Conservation (phyloP, 2,888 invertebrate genomes). For the Ennomos erosarius region DNA sequence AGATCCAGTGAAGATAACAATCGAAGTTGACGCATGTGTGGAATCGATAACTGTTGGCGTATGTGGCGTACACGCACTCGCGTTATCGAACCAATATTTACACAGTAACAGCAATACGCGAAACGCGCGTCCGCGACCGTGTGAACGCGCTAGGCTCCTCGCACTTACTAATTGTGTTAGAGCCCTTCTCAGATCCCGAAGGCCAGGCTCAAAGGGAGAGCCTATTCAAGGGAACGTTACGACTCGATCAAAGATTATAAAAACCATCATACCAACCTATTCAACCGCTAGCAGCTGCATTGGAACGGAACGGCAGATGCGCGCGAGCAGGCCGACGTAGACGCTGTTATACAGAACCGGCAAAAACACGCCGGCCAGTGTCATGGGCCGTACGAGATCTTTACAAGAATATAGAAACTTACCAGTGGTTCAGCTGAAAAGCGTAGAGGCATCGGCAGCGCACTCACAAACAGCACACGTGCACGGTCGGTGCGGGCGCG, state of each 20-base stretch:
- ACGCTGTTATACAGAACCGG: slow-evolving; percentile 66
- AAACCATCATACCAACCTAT: slow-evolving; percentile 72
- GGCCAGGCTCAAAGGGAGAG: slow-evolving; percentile 57
- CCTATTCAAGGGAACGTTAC: slow-evolving; percentile 59
- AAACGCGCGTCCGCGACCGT: slow-evolving; percentile 60
- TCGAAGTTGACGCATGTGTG: slow-evolving; percentile 81
- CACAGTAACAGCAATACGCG: slow-evolving; percentile 74
- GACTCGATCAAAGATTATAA: slow-evolving; percentile 57
- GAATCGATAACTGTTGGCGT: slow-evolving; percentile 78
- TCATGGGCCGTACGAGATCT: slow-evolving; percentile 52
- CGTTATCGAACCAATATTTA: slow-evolving; percentile 80
- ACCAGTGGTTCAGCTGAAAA: slow-evolving; percentile 57
- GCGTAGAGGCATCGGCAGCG: slow-evolving; percentile 68
- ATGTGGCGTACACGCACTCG: slow-evolving; percentile 67
- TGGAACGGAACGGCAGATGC: slow-evolving; percentile 79
- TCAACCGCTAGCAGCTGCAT: slow-evolving; percentile 76
- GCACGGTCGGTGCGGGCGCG: slow-evolving; percentile 79
- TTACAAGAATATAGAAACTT: slow-evolving; percentile 61
- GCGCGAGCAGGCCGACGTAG: slow-evolving; percentile 60
- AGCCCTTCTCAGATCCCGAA: slow-evolving; percentile 51
- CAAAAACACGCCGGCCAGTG: slow-evolving; percentile 60
- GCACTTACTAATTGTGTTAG: slow-evolving; percentile 60
- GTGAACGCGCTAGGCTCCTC: slow-evolving; percentile 60
- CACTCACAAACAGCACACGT: slow-evolving; percentile 84
- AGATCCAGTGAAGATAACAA: slow-evolving; percentile 81